These are phyloP conservation scores for Steromphala cineraria DNA, from an alignment of 2,888 invertebrate genomes.

Conservation along the genomic window DNA sequence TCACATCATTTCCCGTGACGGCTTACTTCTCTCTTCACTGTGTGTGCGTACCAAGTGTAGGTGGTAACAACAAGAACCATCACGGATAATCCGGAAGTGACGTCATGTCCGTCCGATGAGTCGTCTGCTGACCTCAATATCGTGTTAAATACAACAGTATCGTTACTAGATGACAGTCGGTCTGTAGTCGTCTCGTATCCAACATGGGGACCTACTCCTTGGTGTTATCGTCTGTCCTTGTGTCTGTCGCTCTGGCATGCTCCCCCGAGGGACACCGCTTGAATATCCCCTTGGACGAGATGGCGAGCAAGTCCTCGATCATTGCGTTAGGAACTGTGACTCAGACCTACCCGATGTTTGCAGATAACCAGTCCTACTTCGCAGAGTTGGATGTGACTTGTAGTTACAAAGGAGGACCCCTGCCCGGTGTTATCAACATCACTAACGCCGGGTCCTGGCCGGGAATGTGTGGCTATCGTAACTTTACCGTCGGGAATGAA, in stretches of 20 bases:
- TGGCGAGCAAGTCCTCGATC: not conserved
- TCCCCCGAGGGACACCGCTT: not conserved
- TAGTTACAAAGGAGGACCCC: slow-evolving; percentile 20
- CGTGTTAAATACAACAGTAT: too few relatives aligned
- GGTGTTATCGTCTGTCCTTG: not conserved
- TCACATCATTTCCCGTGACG: too few relatives aligned
- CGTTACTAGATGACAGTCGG: too few relatives aligned
- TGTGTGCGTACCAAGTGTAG: too few relatives aligned
- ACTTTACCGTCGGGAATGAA: not conserved
- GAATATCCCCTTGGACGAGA: not conserved
- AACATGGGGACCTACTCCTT: not conserved
- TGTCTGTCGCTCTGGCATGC: not conserved
- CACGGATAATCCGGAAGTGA: too few relatives aligned
- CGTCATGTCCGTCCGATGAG: too few relatives aligned
- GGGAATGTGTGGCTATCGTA: not conserved
- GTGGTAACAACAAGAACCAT: too few relatives aligned
- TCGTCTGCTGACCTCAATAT: too few relatives aligned
- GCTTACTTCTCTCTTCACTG: too few relatives aligned
- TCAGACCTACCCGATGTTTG: not conserved
- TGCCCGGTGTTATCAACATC: not conserved
- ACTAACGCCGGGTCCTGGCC: not conserved
- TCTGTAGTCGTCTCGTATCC: too few relatives aligned
- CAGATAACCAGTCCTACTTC: not conserved
- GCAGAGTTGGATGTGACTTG: slow-evolving; percentile 9
- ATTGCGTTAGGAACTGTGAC: not conserved